Evolutionary conservation across 2,888 invertebrate species (phyloP), one percentile per base, ranked within the genome.

Genomic region (Zootermopsis nevadensis): DNA sequence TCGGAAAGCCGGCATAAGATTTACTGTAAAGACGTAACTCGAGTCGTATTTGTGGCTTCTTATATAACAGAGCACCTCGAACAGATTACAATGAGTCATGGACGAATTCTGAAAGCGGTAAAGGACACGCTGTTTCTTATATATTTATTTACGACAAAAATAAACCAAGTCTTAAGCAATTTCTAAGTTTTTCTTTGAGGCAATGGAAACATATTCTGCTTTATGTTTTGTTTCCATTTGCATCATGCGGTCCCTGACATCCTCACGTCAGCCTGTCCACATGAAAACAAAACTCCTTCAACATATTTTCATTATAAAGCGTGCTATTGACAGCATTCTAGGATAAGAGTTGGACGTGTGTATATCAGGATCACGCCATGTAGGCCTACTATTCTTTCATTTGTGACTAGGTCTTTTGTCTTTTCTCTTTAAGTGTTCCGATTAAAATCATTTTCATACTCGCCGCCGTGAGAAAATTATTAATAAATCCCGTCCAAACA

Each of bases 261-360:
- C 74, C 74, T 38, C 74, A 38, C 74, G 1, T 74, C 31, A 30
- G 31, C 19, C n/a, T n/a, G n/a, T n/a, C n/a, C 19, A 69, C 31
- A 69, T 7, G 31, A 69, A 69, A 69, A 69, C 27, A 69, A 69
- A n/a, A n/a, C n/a, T n/a, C n/a, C n/a, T n/a, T n/a, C n/a, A n/a
- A n/a, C n/a, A n/a, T n/a, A n/a, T n/a, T n/a, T n/a, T n/a, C n/a
- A n/a, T n/a, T n/a, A n/a, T n/a, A n/a, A n/a, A n/a, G n/a, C n/a
- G n/a, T n/a, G n/a, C n/a, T n/a, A n/a, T n/a, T n/a, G n/a, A n/a
- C n/a, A n/a, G n/a, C n/a, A n/a, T n/a, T n/a, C n/a, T n/a, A n/a
- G n/a, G n/a, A n/a, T n/a, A n/a, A n/a, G n/a, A n/a, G n/a, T n/a
- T n/a, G n/a, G n/a, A n/a, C n/a, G n/a, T n/a, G n/a, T n/a, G n/a